phyloP scores from a whole-genome alignment of 2,113 vertebrate genomes.

The Chaetura pelagica region DNA sequence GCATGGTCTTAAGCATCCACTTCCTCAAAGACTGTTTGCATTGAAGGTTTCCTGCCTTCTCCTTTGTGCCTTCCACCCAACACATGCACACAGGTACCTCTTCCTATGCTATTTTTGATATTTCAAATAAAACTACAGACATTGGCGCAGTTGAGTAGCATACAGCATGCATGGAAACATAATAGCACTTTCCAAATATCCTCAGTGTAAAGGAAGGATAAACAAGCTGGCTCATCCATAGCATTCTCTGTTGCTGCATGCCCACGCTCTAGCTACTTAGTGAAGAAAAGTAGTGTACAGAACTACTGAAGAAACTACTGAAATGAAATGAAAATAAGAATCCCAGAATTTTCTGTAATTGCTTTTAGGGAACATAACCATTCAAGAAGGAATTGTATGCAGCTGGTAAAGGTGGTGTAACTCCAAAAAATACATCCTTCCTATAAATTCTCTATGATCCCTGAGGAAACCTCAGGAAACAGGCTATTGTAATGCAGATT shows the following conservation, averaged over 20 bases:
- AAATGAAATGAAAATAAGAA: conserved; percentile 41
- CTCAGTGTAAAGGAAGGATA: not conserved
- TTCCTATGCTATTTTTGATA: not conserved
- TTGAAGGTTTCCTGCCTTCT: not conserved
- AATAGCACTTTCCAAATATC: not conserved
- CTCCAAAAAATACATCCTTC: not conserved
- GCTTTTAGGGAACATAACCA: not conserved
- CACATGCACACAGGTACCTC: not conserved
- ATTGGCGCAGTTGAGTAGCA: not conserved
- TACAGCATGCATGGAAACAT: not conserved
- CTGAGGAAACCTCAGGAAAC: conserved; percentile 51
- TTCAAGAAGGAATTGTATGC: conserved; percentile 28
- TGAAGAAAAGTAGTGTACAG: not conserved
- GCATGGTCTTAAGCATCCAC: not conserved
- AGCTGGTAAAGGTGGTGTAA: not conserved
- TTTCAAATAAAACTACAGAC: not conserved
- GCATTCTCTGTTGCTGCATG: not conserved
- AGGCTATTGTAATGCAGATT: conserved; percentile 16
- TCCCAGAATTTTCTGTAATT: not conserved
- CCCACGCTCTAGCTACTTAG: not conserved
- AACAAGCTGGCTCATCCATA: not conserved
- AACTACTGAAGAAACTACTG: not conserved
- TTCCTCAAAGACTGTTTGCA: not conserved
- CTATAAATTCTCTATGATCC: conserved; percentile 22
- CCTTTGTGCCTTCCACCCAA: not conserved